These are phyloP conservation scores for Manis javanica DNA, from an alignment of 2,797 vertebrate genomes.

Conservation along the genomic window DNA sequence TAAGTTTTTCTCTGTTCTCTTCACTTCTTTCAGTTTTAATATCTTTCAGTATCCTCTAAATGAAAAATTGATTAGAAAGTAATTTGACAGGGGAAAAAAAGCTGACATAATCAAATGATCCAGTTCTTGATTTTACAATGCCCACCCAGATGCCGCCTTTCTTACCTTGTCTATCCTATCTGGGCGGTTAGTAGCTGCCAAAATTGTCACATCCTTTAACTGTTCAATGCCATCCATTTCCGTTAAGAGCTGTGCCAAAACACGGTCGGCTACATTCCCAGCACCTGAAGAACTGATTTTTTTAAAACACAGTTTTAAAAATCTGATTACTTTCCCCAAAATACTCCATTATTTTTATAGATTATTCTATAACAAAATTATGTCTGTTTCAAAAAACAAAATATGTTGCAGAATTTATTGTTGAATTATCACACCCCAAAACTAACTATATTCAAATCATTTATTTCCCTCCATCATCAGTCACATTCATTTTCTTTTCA, in stretches of 20 bases:
- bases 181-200: slow-evolving; percentile 98
- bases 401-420: background rate
- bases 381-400: background rate
- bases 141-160: background rate
- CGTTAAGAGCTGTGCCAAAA: slow-evolving; percentile 96
- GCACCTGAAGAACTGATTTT: slow-evolving; percentile 90
- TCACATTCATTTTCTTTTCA: background rate
- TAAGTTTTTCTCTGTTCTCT: slow-evolving; percentile 22
- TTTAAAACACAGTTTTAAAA: slow-evolving; percentile 16
- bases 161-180: slow-evolving; percentile 98
- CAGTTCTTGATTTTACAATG: background rate
- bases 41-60: background rate
- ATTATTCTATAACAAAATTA: background rate
- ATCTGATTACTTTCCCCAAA: slow-evolving; percentile 21
- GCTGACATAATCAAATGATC: background rate
- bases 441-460: background rate
- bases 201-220: slow-evolving; percentile 94
- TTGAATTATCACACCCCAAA: slow-evolving; percentile 25
- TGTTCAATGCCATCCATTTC: slow-evolving; percentile 99
- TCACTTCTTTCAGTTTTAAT: slow-evolving; percentile 42
- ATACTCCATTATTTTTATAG: slow-evolving; percentile 6
- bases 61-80: slow-evolving; percentile 49
- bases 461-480: slow-evolving; percentile 1
- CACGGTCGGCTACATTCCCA: slow-evolving; percentile 93
- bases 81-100: slow-evolving; percentile 4